Base-by-base conservation (phyloP, 2,888 invertebrate species). In the Ischnura elegans region DNA sequence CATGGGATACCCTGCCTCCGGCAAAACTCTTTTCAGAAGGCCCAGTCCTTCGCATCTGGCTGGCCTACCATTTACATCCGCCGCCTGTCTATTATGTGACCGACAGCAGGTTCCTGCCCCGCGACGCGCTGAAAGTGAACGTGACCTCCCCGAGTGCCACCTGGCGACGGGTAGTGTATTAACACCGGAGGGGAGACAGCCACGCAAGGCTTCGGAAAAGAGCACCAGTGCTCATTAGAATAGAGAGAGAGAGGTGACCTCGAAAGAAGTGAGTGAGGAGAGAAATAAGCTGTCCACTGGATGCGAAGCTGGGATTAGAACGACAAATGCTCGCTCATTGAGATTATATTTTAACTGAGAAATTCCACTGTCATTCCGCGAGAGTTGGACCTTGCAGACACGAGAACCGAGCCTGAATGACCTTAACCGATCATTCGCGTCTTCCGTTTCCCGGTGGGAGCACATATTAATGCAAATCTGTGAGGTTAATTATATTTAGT, bases 111-210 rank as follows among this genome's bases (percentile, higher is more conserved):
- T 76, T 76, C 29, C 29, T 76, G 76, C 76, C 36, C 76, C 25
- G 19, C 76, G 76, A 21, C 36, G 29, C 76, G 76, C 13, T 76
- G 29, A 76, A 76, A 76, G 76, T 36, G 76, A 76, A 76, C 76
- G 76, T 76, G 76, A 76, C 76, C 76, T 51, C 51, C 19, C 76
- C 29, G 29, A 76, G 76, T 76, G 76, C 76, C 76, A 76, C 76
- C 76, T 76, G 76, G 76, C 36, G 76, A 2, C n/a, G 76, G 76
- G 10, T 16, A 36, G 76, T 76, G 25, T 6, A 76, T 36, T 76
- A 16, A 76, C 76, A 76, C 16, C 76, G 76, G 36, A 21, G 25
- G 61, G 76, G 36, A 19, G 16, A 51, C 51, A 5, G 51, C 76
- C 76, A 16, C 29, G n/a, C 29, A 29, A 19, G 16, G 29, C 76